Evolutionary conservation across 2,113 vertebrate species (phyloP), one percentile per base, ranked within the genome.

Genomic region (Gasterosteus aculeatus): DNA sequence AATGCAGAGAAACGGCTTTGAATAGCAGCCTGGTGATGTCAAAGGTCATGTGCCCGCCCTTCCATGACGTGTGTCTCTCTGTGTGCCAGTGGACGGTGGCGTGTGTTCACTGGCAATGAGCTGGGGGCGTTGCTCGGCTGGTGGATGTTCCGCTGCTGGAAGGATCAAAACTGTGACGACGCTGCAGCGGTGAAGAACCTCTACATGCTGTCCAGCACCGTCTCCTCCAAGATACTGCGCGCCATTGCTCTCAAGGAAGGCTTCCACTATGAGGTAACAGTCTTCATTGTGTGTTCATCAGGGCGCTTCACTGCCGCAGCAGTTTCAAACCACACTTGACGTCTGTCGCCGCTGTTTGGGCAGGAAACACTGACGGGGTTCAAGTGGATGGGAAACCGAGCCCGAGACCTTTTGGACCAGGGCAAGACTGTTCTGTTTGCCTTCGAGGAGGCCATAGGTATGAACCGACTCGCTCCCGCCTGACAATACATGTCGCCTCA

Each of bases 301-400:
- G 49, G n/a, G 19, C 10, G 19, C 19, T 46, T 65, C 46, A 33
- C 26, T 57, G 19, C 39, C 35, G 4, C 39, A 56, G n/a, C 5
- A 58, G n/a, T 64, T 61, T 78, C 16, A 71, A 79, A 60, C 11
- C 15, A 64, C 54, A 54, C 42, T 46, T 66, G 2, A 49, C 4
- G 7, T 10, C 68, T 74, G 6, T 73, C 10, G 10, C 19, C 7
- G 3, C 18, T 80, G 60, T 87, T 77, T 81, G 42, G 3, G 78
- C 85, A 99, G 98, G 98, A 99, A 94, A 99, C 98, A 0, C 83
- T 99, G 65, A 99, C 98, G 1, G 98, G 98, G 70, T 99, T 99
- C 88, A 99, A 99, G 80, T 99, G 98, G 98, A 98, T 99, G 97
- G 98, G 98, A 72, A 99, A 98, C 92, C 90, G 97, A 93, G 95